Evolutionary conservation across 2,888 invertebrate genomes (phyloP).

Genomic region (Tortrix viridana): DNA sequence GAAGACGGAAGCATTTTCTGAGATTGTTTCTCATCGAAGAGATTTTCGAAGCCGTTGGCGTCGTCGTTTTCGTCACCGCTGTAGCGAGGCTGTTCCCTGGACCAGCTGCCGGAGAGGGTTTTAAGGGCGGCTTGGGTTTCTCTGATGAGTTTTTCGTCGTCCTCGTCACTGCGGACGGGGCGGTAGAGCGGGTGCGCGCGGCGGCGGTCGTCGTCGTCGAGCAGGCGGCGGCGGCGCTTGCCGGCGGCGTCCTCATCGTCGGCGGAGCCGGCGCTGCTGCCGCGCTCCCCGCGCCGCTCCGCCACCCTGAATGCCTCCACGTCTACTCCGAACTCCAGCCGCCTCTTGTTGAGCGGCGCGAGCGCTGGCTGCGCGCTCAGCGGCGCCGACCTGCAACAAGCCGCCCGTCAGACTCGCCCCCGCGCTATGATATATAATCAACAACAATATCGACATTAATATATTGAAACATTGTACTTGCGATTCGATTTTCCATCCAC

Average conservation of each 20-base stretch:
- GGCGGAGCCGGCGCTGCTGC: constrained; percentile 72
- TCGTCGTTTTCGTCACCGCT: constrained; percentile 89
- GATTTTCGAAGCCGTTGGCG: constrained; percentile 91
- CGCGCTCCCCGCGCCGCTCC: constrained; percentile 65
- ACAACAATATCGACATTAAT: constrained; percentile 53
- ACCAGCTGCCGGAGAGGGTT: constrained; percentile 94
- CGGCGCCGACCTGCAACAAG: constrained; percentile 81
- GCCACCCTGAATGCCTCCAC: constrained; percentile 74
- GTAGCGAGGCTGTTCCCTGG: constrained; percentile 87
- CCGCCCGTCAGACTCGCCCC: constrained; percentile 49
- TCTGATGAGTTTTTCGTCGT: constrained; percentile 92
- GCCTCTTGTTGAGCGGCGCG: constrained; percentile 88
- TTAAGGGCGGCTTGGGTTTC: constrained; percentile 95
- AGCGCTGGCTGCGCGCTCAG: constrained; percentile 84
- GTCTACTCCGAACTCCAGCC: constrained; percentile 86
- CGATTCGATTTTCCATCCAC: constrained; percentile 83
- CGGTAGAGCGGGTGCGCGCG: constrained; percentile 56
- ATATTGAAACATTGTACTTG: constrained; percentile 72
- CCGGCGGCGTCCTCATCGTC: constrained; percentile 72
- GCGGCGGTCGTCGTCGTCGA: constrained; percentile 73
- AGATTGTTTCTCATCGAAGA: constrained; percentile 93
- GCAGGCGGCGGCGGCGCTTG: constrained; percentile 76
- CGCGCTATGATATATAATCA: constrained; percentile 47
- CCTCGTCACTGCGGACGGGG: constrained; percentile 80
- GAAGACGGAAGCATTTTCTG: constrained; percentile 87